Conservation (phyloP, 2,797 vertebrate species). For the Protosalanx chinensis region DNA sequence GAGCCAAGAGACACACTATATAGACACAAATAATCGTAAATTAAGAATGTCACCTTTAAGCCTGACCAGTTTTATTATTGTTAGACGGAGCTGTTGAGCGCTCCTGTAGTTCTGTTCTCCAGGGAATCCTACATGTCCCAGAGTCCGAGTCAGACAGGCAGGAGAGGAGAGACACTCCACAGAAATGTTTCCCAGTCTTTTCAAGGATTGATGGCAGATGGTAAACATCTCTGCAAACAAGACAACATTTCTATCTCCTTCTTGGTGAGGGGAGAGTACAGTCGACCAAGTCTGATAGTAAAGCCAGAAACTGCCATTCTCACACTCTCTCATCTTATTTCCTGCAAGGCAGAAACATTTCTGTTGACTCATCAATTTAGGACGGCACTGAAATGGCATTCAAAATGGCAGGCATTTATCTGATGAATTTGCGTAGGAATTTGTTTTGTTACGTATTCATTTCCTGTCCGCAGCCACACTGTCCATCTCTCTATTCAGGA, state of each 20-base stretch:
- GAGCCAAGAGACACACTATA: constrained; percentile 90
- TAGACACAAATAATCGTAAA: constrained; percentile 92
- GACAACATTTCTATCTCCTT: constrained; percentile 55
- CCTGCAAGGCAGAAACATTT: neutral
- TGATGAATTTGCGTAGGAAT: neutral
- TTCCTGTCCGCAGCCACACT: neutral
- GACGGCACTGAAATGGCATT: neutral
- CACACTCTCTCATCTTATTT: neutral
- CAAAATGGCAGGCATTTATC: neutral
- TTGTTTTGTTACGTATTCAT: neutral
- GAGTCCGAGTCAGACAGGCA: constrained; percentile 63
- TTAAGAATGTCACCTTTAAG: constrained; percentile 89
- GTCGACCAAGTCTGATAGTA: constrained; percentile 14
- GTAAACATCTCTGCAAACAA: constrained; percentile 85
- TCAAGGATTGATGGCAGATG: constrained; percentile 84
- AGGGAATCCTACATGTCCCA: constrained; percentile 76
- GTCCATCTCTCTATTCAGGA: neutral
- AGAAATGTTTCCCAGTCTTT: constrained; percentile 83
- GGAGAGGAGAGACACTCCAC: constrained; percentile 71
- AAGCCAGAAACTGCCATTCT: neutral
- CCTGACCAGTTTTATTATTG: constrained; percentile 87
- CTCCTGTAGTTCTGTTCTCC: constrained; percentile 83
- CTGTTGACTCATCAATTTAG: neutral
- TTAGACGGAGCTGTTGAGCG: constrained; percentile 83
- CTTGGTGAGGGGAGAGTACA: neutral